Evolutionary conservation across 2,113 vertebrate species (phyloP), one percentile per base, ranked within the genome.

Genomic region (Pterophyllum scalare): DNA sequence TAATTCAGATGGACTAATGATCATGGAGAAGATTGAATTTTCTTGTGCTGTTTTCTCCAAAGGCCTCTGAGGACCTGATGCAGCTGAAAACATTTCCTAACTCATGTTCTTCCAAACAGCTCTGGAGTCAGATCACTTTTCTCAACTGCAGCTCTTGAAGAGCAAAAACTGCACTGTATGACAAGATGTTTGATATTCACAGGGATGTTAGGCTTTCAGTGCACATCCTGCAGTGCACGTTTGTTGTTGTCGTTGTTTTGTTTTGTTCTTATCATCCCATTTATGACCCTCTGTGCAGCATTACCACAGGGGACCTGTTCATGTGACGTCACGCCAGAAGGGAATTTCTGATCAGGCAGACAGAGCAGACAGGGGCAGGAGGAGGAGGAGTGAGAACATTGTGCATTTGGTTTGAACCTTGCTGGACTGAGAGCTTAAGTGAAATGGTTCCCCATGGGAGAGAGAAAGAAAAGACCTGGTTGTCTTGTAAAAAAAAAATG

Each of bases 391-490:
- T 75, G 79, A 70, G 80, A 54, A 72, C 65, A 31, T 52, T 72
- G 52, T n/a, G 26, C 52, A 28, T 82, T 59, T 60, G 76, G 81
- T 75, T 7, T 31, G 64, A 82, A 88, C 7, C 2, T 54, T 9
- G 3, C 62, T 75, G 83, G 80, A 83, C 83, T 43, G 83, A 82
- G 59, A 83, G 84, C 70, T 77, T 78, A 87, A 91, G 84, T 86
- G 81, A 87, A 93, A 92, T 83, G 79, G 78, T 75, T 80, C 28
- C 86, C 74, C 40, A 4, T 59, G 83, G 59, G 87, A 83, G 49
- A 52, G 65, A 59, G 79, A 22, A 17, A 59, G 49, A 86, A 85
- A 58, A 46, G 57, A 46, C 61, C 81, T 38, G 7, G 61, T 83
- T 83, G 74, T 75, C 62, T 67, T 22, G 13, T 33, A 13, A 59